phyloP scores from a whole-genome alignment of 2,113 vertebrate genomes.

The Toxotes jaculatrix region DNA sequence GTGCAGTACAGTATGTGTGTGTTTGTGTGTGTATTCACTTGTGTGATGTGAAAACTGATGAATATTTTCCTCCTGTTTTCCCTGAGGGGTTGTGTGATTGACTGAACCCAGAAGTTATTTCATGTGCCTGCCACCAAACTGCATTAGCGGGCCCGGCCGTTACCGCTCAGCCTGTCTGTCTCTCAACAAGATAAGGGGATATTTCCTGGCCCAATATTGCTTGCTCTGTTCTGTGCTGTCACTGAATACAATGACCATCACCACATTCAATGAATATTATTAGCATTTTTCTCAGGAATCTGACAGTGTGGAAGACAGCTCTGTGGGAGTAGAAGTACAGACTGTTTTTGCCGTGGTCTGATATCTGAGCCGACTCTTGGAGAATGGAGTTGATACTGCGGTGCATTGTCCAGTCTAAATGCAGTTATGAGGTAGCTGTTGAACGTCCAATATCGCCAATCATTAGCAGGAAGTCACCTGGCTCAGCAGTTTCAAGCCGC shows the following conservation, averaged over 20 bases:
- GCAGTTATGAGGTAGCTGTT: slow-evolving; percentile 54
- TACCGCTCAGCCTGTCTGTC: slow-evolving; percentile 52
- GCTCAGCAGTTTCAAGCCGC: slow-evolving; percentile 35
- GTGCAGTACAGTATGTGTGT: background rate
- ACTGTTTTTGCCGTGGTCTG: slow-evolving; percentile 38
- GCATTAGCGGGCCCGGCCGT: slow-evolving; percentile 44
- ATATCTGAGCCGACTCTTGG: slow-evolving; percentile 40
- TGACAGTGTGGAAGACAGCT: slow-evolving; percentile 44
- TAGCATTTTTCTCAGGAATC: slow-evolving; percentile 60
- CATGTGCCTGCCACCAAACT: slow-evolving; percentile 68
- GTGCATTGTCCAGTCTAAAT: slow-evolving; percentile 47
- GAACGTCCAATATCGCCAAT: slow-evolving; percentile 4
- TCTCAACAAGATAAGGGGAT: slow-evolving; percentile 67
- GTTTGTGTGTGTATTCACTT: slow-evolving; percentile 5
- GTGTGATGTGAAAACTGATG: slow-evolving; percentile 49
- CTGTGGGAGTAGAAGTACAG: slow-evolving; percentile 28
- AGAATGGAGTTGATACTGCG: slow-evolving; percentile 12
- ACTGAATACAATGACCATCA: slow-evolving; percentile 70
- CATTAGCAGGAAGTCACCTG: slow-evolving; percentile 51
- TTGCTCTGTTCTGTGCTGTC: slow-evolving; percentile 52
- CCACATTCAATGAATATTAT: slow-evolving; percentile 72
- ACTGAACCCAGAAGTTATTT: slow-evolving; percentile 65
- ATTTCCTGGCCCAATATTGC: slow-evolving; percentile 61
- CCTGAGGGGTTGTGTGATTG: slow-evolving; percentile 58
- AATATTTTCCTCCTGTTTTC: slow-evolving; percentile 54